Percentiles rank a stretch among this genome's conserved stretches.
These are phyloP conservation scores for Geodia barretti DNA, from an alignment of 37 sponge, comb jelly and placozoan species.

Conservation along the genomic window DNA sequence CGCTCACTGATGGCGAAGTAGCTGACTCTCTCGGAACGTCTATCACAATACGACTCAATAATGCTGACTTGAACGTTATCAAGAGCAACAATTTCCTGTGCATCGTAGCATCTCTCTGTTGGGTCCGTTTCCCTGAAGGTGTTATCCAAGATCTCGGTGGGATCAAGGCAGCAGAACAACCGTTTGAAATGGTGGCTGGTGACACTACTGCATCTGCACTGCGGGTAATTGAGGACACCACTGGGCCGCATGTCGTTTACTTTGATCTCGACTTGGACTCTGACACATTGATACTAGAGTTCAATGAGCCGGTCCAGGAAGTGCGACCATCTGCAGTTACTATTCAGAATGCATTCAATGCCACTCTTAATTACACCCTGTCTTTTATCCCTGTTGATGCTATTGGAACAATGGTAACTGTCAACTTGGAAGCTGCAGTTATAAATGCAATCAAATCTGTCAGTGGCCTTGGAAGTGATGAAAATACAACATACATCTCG, in stretches of 20 bases:
- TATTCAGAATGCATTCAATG: constrained; percentile 56
- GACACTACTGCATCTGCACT: constrained; percentile 3
- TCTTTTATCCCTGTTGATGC: constrained; percentile 31
- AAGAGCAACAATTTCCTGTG: constrained; percentile 62
- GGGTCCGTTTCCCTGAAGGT: constrained; percentile 41
- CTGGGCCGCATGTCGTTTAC: constrained; percentile 39
- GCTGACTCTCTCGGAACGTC: constrained; percentile 33
- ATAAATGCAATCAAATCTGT: constrained; percentile 59
- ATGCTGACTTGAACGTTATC: constrained; percentile 67
- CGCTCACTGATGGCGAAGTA: constrained; percentile 59
- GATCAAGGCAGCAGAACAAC: constrained; percentile 29
- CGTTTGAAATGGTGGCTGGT: neutral
- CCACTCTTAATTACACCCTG: constrained; percentile 46
- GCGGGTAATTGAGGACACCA: constrained; percentile 35
- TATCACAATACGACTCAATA: constrained; percentile 45
- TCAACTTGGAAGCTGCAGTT: constrained; percentile 47
- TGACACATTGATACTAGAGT: constrained; percentile 58
- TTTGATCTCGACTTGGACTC: constrained; percentile 65
- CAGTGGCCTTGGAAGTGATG: constrained; percentile 47
- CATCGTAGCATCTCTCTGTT: constrained; percentile 25
- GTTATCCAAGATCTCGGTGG: constrained; percentile 58
- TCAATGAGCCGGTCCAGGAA: constrained; percentile 77
- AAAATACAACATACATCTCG: constrained; percentile 49
- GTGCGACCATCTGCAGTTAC: constrained; percentile 63
- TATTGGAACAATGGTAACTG: constrained; percentile 32